Base-by-base conservation (phyloP, 1,140 invertebrate genomes). In the Orius insidiosus region DNA sequence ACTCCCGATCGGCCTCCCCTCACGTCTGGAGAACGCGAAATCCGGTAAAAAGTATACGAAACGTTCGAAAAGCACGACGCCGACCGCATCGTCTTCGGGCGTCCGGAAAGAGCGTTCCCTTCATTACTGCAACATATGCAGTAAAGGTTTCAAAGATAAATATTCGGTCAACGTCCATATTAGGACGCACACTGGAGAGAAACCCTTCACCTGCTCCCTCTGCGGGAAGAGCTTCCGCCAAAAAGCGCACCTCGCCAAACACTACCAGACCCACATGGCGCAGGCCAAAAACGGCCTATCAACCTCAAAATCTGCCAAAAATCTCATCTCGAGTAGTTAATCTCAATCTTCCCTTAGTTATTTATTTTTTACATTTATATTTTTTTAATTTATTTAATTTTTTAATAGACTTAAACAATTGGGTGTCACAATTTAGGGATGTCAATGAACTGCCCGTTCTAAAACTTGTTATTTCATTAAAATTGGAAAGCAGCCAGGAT, bases 211-310 rank as follows among this genome's bases (percentile, higher is more conserved):
- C 5, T 92, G 86, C 58, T 80, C 80, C 7, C 64, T 88, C 11
- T 92, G 87, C 55, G 83, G 83, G 38, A 90, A 89, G 59, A 86
- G 81, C 54, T 90, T 90, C 65, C 72, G 90, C 11, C 93, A 97
- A 63, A 96, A 96, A 62, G 92, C 90, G 0, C 93, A 97, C 60
- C 71, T 97, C 44, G 92, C 92, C 45, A 97, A 97, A 62, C 92
- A 97, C 63, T 92, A 95, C 61, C 86, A 94, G 63, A 95, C 90
- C 13, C 92, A 97, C 63, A 78, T 85, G 48, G 79, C 80, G 6
- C 79, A 83, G 58, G 56, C 57, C 32, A 54, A 52, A 37, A 54
- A 54, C 42, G 36, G 41, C 8, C 37, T 40, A n/a, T 34, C 37
- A 1, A 19, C 34, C 5, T 41, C 37, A 5, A 49, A 49, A 45